These are phyloP conservation scores for Menidia beryllina DNA, from an alignment of 2,113 vertebrate species.

Conservation along the genomic window DNA sequence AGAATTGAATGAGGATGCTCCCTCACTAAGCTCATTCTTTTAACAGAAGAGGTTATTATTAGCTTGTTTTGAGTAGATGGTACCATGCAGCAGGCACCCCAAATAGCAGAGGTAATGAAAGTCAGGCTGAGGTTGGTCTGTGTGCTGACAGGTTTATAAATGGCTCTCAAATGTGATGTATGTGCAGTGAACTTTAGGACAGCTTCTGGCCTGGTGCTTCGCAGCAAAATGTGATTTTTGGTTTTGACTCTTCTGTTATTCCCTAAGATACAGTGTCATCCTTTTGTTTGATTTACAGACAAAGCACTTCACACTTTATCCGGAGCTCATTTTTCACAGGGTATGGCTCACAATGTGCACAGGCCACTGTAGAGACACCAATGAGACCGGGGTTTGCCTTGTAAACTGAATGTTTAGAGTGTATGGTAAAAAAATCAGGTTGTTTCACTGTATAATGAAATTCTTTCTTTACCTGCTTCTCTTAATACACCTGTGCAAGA, in stretches of 20 bases:
- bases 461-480: no score
- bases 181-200: slow-evolving; percentile 77
- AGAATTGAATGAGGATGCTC: slow-evolving; percentile 49
- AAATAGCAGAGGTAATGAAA: slow-evolving; percentile 69
- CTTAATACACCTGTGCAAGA: no score
- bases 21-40: slow-evolving; percentile 42
- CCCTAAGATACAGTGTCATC: slow-evolving; percentile 39
- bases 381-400: no score
- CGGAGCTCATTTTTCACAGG: slow-evolving; percentile 5
- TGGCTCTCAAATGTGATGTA: slow-evolving; percentile 79
- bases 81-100: slow-evolving; percentile 40
- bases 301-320: slow-evolving; percentile 28
- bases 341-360: not conserved
- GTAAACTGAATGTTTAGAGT: no score
- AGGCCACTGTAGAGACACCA: not conserved
- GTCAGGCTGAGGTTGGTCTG: slow-evolving; percentile 69
- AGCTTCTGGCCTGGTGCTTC: slow-evolving; percentile 65
- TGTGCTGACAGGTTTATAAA: slow-evolving; percentile 81
- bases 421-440: no score
- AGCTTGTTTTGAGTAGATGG: slow-evolving; percentile 42
- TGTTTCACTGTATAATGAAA: no score
- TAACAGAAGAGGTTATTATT: slow-evolving; percentile 41
- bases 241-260: slow-evolving; percentile 50
- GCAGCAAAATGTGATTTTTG: slow-evolving; percentile 57
- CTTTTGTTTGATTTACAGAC: slow-evolving; percentile 36